Percentiles rank a stretch among this genome's conserved stretches.
These are phyloP conservation scores for Rotaria socialis DNA, from an alignment of 2,888 invertebrate species.

Conservation along the genomic window DNA sequence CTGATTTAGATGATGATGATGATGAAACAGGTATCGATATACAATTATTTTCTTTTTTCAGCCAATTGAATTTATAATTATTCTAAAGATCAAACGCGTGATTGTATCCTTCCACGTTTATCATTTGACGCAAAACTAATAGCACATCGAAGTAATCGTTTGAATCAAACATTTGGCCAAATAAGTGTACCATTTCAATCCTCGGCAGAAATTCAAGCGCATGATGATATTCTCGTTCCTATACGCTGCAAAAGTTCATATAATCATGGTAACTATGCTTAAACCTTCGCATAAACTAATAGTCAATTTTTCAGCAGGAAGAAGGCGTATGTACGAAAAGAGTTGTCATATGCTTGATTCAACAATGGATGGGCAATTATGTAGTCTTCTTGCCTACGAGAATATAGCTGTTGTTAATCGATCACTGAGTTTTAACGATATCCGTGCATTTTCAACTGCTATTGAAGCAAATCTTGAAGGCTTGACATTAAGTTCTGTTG, in stretches of 20 bases:
- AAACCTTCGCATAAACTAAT: not conserved
- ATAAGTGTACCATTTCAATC: not conserved
- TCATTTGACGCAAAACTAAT: not conserved
- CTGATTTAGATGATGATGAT: not conserved
- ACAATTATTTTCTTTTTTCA: not conserved
- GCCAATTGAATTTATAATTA: not conserved
- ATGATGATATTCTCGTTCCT: not conserved
- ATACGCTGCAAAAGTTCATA: not conserved
- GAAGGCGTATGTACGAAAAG: not conserved
- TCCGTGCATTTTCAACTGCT: not conserved
- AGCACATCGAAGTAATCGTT: constrained; percentile 17
- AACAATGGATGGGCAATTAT: not conserved
- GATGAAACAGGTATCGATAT: not conserved
- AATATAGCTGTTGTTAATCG: not conserved
- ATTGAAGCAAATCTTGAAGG: constrained; percentile 2
- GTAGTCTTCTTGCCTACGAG: not conserved
- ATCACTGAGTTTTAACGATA: constrained; percentile 8
- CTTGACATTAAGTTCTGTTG: not conserved
- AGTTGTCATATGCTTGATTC: not conserved
- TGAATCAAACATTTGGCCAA: constrained; percentile 15
- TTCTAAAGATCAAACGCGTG: not conserved
- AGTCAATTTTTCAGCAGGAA: not conserved
- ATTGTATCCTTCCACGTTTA: not conserved
- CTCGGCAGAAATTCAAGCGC: not conserved
- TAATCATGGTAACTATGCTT: not conserved